Base-by-base conservation (phyloP, 2,113 vertebrate genomes). In the Gadus chalcogrammus region DNA sequence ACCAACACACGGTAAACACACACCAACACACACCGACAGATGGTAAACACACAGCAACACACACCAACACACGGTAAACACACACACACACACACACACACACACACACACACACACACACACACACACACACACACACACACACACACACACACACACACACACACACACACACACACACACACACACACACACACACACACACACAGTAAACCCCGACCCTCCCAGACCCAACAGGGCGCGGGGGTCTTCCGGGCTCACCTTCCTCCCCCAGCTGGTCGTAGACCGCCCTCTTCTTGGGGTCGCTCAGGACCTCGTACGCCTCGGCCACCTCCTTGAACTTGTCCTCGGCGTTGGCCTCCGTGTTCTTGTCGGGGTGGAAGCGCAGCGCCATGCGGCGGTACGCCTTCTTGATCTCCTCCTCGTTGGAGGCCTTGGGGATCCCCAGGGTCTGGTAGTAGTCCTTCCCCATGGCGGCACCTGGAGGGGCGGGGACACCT, bases 241-340 rank as follows among this genome's bases (percentile, higher is more conserved):
- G 1, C 24, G 24, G 24, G 22, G 24, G 24, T 24, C 31, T 4
- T 35, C 31, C 4, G 31, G 31, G 31, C 87, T 93, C 92, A 98
- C 97, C 97, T 94, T 99, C 97, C 81, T 99, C 97, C 70, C 97
- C 97, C 0, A 97, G 97, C 78, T 99, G 95, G 88, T 99, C 97
- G 0, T 97, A 99, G 65, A 99, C 91, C 0, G 93, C 93, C 82
- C 96, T 93, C 83, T 99, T 99, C 90, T 99, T 98, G 79, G 96
- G 96, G 88, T 99, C 97, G 1, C 97, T 97, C 77, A 99, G 93
- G n/a, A 99, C 97, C 0, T 99, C 97, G 0, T 99, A 99, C 82
- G 97, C 97, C 84, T 99, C 97, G 0, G 97, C 97, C 0, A 99
- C 96, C 85, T 99, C 97, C 87, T 99, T 99, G 88, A 99, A 99